Percentiles rank a stretch among this genome's conserved stretches.
phyloP scores from a whole-genome alignment of 2,797 vertebrate genomes.

The Paratrypauchen microcephalus region DNA sequence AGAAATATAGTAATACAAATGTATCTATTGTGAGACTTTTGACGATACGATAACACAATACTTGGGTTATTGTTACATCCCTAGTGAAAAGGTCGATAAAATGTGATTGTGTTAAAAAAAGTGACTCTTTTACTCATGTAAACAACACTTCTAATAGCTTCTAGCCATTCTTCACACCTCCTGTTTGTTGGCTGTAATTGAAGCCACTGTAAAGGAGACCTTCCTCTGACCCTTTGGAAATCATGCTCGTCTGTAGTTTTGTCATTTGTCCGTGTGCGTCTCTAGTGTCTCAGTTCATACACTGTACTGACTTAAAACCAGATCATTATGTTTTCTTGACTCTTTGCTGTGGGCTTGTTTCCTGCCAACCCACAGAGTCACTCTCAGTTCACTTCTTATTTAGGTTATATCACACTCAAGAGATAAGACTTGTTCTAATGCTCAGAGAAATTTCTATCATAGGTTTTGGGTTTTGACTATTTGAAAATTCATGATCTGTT shows the following conservation, averaged over 20 bases:
- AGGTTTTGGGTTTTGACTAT: slow-evolving; percentile 13
- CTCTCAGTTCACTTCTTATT: slow-evolving; percentile 69
- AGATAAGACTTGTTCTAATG: slow-evolving; percentile 46
- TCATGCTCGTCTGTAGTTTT: slow-evolving; percentile 36
- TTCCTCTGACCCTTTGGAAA: slow-evolving; percentile 25
- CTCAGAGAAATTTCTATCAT: slow-evolving; percentile 32
- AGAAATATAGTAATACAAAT: no score
- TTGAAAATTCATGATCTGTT: neutral
- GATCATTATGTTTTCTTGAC: slow-evolving; percentile 13
- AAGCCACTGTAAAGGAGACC: slow-evolving; percentile 38
- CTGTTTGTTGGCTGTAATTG: slow-evolving; percentile 35
- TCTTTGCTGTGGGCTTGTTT: slow-evolving; percentile 14
- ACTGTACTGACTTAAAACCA: neutral
- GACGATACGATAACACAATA: no score
- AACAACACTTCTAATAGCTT: neutral
- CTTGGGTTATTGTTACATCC: no score
- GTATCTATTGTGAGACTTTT: no score
- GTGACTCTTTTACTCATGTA: no score
- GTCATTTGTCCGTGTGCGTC: slow-evolving; percentile 22
- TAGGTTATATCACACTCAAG: slow-evolving; percentile 59
- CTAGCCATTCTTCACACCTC: slow-evolving; percentile 22
- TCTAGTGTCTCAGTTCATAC: slow-evolving; percentile 19
- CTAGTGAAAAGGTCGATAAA: no score
- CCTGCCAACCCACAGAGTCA: slow-evolving; percentile 51
- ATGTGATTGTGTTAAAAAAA: no score